Percentiles rank a stretch among this genome's conserved stretches.
phyloP scores from a whole-genome alignment of 2,113 vertebrate genomes.

The Brachionichthys hirsutus region DNA sequence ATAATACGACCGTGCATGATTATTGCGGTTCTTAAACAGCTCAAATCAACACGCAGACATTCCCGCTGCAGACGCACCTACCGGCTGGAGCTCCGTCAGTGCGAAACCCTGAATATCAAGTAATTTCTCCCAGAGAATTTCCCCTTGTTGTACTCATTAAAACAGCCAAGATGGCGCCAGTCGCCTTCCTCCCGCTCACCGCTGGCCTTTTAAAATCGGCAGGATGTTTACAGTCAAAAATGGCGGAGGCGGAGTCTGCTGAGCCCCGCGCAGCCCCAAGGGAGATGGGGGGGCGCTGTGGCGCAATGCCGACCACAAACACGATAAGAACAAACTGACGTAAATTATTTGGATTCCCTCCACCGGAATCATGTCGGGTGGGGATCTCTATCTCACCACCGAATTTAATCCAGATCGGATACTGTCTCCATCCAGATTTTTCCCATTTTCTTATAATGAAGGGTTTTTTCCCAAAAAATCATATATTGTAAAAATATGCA shows the following conservation, averaged over 20 bases:
- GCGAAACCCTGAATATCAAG: constrained; percentile 58
- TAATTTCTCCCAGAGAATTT: constrained; percentile 69
- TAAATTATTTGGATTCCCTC: too few relatives aligned
- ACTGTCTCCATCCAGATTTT: too few relatives aligned
- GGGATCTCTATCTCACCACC: too few relatives aligned
- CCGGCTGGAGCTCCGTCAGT: constrained; percentile 34
- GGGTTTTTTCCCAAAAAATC: too few relatives aligned
- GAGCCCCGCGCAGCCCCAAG: not conserved
- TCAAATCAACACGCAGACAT: not conserved
- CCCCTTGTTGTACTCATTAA: constrained; percentile 80
- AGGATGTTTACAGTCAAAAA: constrained; percentile 83
- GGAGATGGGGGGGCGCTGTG: constrained; percentile 50
- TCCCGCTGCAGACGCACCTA: constrained; percentile 49
- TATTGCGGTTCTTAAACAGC: not conserved
- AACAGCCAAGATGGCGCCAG: constrained; percentile 82
- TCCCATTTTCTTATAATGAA: too few relatives aligned
- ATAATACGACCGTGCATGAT: constrained; percentile 33
- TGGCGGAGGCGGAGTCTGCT: constrained; percentile 67
- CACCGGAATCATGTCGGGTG: too few relatives aligned
- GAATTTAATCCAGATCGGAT: too few relatives aligned
- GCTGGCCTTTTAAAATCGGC: constrained; percentile 78
- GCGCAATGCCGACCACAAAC: constrained; percentile 7
- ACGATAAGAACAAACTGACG: too few relatives aligned
- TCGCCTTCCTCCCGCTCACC: constrained; percentile 78
- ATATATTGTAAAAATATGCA: too few relatives aligned